A percentile compares a stretch with the other conserved stretches of the same genome.
phyloP scores from a whole-genome alignment of 2,113 vertebrate genomes.

The Muscicapa adusta region DNA sequence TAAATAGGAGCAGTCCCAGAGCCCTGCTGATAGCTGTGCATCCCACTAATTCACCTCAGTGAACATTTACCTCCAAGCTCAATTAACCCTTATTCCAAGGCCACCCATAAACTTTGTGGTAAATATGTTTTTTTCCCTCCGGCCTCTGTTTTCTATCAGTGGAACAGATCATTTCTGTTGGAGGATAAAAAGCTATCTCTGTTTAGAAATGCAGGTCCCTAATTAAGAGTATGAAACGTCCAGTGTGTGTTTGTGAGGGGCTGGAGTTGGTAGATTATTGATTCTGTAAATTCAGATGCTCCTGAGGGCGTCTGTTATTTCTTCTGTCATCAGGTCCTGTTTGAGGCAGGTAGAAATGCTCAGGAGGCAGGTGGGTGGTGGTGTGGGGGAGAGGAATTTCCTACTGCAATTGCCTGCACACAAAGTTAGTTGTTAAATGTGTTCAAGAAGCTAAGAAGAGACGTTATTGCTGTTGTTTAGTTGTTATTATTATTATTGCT shows the following conservation, averaged over 20 bases:
- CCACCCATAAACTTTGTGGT: conserved; percentile 74
- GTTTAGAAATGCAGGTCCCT: conserved; percentile 60
- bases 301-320: conserved; percentile 12
- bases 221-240: conserved; percentile 45
- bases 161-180: conserved; percentile 68
- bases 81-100: conserved; percentile 77
- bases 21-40: conserved; percentile 62
- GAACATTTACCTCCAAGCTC: conserved; percentile 72
- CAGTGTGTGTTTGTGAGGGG: not conserved
- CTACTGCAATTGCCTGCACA: not conserved
- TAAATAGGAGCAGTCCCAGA: conserved; percentile 66
- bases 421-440: conserved; percentile 52
- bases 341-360: not conserved
- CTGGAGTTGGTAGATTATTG: not conserved
- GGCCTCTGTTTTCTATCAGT: conserved; percentile 61
- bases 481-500: not conserved
- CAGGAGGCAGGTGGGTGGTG: not conserved
- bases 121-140: conserved; percentile 51
- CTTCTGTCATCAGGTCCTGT: not conserved
- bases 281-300: conserved; percentile 36
- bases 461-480: not conserved
- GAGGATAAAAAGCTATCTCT: conserved; percentile 23
- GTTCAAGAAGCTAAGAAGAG: conserved; percentile 8
- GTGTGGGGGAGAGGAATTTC: not conserved
- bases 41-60: conserved; percentile 74